Percentiles rank a stretch among this genome's conserved stretches.
phyloP scores from a whole-genome alignment of 1,140 invertebrate species.

The Drosophila funebris region DNA sequence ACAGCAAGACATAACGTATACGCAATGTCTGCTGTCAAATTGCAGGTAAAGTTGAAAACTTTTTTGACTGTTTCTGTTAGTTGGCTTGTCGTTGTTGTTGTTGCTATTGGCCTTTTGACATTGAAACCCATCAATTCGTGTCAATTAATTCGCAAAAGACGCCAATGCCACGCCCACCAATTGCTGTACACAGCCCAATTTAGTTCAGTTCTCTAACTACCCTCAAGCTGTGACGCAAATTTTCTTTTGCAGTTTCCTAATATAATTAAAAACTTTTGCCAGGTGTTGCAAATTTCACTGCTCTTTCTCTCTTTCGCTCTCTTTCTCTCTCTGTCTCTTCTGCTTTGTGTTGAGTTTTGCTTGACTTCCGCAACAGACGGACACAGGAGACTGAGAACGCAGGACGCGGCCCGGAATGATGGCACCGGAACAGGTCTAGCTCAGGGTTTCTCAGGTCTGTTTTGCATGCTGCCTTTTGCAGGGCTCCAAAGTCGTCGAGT shows the following conservation, averaged over 20 bases:
- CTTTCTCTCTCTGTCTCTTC: not conserved
- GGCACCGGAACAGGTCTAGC: constrained; percentile 45
- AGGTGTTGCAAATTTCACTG: constrained; percentile 77
- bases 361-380: constrained; percentile 55
- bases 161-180: constrained; percentile 50
- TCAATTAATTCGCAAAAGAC: constrained; percentile 77
- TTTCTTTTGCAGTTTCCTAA: constrained; percentile 68
- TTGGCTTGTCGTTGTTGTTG: constrained; percentile 13
- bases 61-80: constrained; percentile 33
- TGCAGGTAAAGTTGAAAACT: constrained; percentile 75
- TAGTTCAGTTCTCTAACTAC: constrained; percentile 8
- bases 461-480: constrained; percentile 60
- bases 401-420: constrained; percentile 40
- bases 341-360: constrained; percentile 44
- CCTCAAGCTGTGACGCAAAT: constrained; percentile 58
- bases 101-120: constrained; percentile 54
- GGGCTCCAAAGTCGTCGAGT: constrained; percentile 33
- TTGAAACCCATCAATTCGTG: constrained; percentile 79
- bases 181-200: constrained; percentile 15
- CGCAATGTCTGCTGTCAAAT: constrained; percentile 66
- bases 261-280: constrained; percentile 82
- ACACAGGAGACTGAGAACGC: constrained; percentile 41
- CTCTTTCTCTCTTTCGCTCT: not conserved
- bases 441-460: constrained; percentile 45
- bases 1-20: constrained; percentile 47